Evolutionary conservation across 1,140 invertebrate species (phyloP), one percentile per base, ranked within the genome.

Genomic region (Limonius californicus): DNA sequence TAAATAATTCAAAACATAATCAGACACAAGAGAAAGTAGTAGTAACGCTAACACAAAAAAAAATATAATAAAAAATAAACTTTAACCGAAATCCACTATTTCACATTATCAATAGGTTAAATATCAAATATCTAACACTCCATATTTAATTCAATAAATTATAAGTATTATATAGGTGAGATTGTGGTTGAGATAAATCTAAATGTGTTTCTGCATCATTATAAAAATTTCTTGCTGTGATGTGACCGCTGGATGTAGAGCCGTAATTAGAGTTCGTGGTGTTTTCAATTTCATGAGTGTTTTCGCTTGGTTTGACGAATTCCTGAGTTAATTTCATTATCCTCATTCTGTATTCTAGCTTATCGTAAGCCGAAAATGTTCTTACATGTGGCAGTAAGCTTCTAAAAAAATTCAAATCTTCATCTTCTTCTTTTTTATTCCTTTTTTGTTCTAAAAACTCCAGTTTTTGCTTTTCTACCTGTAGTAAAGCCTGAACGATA

Each of bases 21-120:
- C n/a, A n/a, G n/a, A n/a, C n/a, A n/a, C n/a, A n/a, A n/a, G n/a
- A n/a, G n/a, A n/a, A n/a, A 45, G 42, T 45, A 54, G 19, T 54
- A 54, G 15, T 54, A 19, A 19, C 50, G 50, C 50, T 54, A 54
- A 54, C 18, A 54, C 50, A 54, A 54, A 19, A 19, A 54, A 54
- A 21, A 54, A 7, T 7, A 7, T 8, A 15, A 16, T 6, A 54
- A 54, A 54, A 54, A 54, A 54, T 19, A 54, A 54, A 54, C 50
- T 54, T 54, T 21, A 54, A 21, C 50, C 50, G 50, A 54, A 54
- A 54, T 54, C 50, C 19, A 54, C 15, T 54, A 54, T 54, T 54
- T 54, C 8, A 54, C 15, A 54, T 54, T 16, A 16, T 54, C 15
- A 54, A 16, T 54, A 19, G 18, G 50, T 54, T 19, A n/a, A 19